These are phyloP conservation scores for Bellardia pandia DNA, from an alignment of 2,888 invertebrate species.

Conservation along the genomic window DNA sequence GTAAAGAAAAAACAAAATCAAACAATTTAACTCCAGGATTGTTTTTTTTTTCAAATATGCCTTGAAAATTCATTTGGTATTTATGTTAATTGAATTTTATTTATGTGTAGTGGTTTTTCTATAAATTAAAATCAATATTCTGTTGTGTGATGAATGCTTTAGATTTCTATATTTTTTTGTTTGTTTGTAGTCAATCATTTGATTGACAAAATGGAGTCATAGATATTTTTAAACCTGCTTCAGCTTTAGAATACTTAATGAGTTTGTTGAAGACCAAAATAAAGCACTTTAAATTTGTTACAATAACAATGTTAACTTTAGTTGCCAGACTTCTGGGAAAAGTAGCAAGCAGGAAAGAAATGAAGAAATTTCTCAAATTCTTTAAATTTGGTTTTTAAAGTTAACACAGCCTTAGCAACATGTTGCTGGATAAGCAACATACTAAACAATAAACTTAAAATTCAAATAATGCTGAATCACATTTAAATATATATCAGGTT, in stretches of 20 bases:
- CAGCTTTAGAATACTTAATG: slow-evolving; percentile 43
- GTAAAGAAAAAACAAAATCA: neutral
- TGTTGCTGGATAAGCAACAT: neutral
- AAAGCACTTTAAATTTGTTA: slow-evolving; percentile 1
- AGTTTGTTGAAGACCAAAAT: neutral
- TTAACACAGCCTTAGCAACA: neutral
- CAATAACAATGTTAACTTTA: neutral
- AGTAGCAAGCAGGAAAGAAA: too few species aligned
- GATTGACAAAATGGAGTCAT: slow-evolving; percentile 67
- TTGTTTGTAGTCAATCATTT: slow-evolving; percentile 34
- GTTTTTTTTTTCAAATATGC: neutral
- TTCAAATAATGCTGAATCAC: too few species aligned
- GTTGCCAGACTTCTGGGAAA: too few species aligned
- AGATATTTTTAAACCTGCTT: slow-evolving; percentile 28
- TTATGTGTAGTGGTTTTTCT: neutral
- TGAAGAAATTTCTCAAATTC: too few species aligned
- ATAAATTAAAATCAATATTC: slow-evolving; percentile 54
- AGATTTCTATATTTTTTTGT: slow-evolving; percentile 2
- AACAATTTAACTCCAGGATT: slow-evolving; percentile 43
- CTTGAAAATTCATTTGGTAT: slow-evolving; percentile 62
- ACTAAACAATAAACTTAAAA: neutral
- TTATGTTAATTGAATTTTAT: slow-evolving; percentile 69
- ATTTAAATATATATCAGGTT: too few species aligned
- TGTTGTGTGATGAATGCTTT: slow-evolving; percentile 3
- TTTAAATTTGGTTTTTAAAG: too few species aligned